Conservation (phyloP, 2,797 vertebrate species). For the Nannoperca obscura region DNA sequence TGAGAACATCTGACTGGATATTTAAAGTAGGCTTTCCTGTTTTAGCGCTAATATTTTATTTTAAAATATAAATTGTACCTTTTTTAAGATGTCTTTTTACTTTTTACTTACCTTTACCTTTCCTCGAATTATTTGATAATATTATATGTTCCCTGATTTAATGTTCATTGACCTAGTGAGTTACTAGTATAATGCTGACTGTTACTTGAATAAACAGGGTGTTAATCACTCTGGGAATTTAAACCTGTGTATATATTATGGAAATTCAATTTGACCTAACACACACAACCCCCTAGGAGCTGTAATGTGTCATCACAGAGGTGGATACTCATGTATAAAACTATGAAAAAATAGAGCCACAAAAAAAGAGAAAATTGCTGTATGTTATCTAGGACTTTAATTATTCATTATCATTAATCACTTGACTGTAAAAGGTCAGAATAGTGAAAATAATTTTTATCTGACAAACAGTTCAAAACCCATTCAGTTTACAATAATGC, state of each 20-base stretch:
- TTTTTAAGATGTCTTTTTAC: background rate
- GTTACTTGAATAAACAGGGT: conserved; percentile 1
- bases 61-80: background rate
- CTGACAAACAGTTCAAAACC: background rate
- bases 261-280: background rate
- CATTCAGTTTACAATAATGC: background rate
- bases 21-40: background rate
- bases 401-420: too few relatives aligned
- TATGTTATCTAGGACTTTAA: background rate
- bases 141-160: background rate
- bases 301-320: background rate
- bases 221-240: background rate
- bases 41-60: background rate
- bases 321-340: background rate
- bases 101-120: too few relatives aligned
- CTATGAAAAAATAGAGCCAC: background rate
- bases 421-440: too few relatives aligned
- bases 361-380: background rate
- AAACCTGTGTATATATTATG: background rate
- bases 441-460: background rate
- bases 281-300: background rate
- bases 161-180: background rate
- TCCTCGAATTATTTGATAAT: background rate
- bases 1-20: background rate
- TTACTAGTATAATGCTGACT: background rate